Base-by-base conservation (phyloP, 2,797 vertebrate species). In the Pantherophis alleghaniensis region DNA sequence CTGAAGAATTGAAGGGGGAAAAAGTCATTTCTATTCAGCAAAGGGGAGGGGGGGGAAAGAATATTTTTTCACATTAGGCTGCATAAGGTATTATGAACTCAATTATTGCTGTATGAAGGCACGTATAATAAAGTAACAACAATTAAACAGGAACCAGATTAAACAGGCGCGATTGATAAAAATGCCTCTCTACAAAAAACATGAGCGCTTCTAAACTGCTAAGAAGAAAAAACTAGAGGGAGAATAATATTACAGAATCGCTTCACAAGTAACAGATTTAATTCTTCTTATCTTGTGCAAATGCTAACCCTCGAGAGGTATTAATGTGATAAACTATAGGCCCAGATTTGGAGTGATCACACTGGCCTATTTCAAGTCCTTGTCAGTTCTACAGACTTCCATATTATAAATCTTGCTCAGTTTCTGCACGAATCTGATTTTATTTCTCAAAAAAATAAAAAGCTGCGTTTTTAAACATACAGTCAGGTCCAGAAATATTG, bases 1-100 rank as follows among this genome's bases (percentile, higher is more conserved):
- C 87, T 9, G 66, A 95, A 95, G 97, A 97, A 97, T 51, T 20
- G 5, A 7, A 5, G 1, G 28, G 97, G 96, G 97, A 97, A 96
- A 95, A 97, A 98, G 95, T 97, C 95, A 97, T 97, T 98, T 97
- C 96, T 96, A 95, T 97, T 97, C 96, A 95, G 93, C 90, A 95
- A 96, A 96, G 16, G 3, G 26, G 5, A 9, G 3, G 32, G 7
- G 9, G 10, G 47, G 7, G 1, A 28, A 96, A 97, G 96, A 97
- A 66, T 63, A 51, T 87, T 87, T 96, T 97, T 97, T 96, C 95
- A 93, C 94, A 95, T 97, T 96, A 96, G 96, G 89, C 95, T 96
- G 95, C 94, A 37, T 92, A 95, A 93, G 94, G 96, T 97, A 96
- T 97, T 97, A 96, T 88, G 93, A 97, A 97, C 92, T 92, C 95